Evolutionary conservation across 1,140 invertebrate genomes (phyloP).

Genomic region (Euglossa dilemma): DNA sequence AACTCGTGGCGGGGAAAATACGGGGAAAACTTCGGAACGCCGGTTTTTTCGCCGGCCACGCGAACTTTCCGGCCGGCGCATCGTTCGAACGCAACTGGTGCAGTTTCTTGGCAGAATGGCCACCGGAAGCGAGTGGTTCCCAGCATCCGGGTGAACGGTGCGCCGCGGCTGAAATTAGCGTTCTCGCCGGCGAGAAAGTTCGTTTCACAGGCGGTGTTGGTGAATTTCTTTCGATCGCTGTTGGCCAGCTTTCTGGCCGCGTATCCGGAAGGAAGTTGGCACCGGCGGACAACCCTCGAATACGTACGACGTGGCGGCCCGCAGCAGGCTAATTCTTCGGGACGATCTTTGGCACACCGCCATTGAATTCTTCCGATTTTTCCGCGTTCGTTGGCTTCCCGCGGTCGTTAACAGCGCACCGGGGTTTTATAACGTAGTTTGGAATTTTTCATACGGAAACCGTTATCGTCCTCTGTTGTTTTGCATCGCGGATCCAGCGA

Average conservation of each 20-base stretch:
- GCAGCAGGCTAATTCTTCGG: background rate
- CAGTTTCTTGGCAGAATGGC: background rate
- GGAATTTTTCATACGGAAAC: too few species aligned
- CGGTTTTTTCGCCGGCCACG: background rate
- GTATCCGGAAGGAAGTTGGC: background rate
- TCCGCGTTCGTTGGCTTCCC: background rate
- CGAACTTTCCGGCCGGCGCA: background rate
- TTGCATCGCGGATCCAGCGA: too few species aligned
- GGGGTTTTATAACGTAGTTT: too few species aligned
- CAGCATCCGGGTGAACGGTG: background rate
- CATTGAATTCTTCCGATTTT: background rate
- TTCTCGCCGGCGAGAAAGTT: background rate
- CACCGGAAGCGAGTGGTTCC: background rate
- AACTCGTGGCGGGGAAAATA: background rate
- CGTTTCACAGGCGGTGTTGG: background rate
- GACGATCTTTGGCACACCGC: background rate
- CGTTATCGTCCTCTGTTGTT: too few species aligned
- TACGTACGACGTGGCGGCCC: background rate
- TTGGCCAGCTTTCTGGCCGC: background rate
- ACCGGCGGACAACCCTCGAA: background rate
- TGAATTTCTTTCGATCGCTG: background rate
- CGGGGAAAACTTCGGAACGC: background rate
- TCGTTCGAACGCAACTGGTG: conserved; percentile 2
- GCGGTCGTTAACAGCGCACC: background rate
- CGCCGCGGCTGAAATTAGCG: background rate